Base-by-base conservation (phyloP, 2,888 invertebrate species). In the Neoaliturus tenellus region DNA sequence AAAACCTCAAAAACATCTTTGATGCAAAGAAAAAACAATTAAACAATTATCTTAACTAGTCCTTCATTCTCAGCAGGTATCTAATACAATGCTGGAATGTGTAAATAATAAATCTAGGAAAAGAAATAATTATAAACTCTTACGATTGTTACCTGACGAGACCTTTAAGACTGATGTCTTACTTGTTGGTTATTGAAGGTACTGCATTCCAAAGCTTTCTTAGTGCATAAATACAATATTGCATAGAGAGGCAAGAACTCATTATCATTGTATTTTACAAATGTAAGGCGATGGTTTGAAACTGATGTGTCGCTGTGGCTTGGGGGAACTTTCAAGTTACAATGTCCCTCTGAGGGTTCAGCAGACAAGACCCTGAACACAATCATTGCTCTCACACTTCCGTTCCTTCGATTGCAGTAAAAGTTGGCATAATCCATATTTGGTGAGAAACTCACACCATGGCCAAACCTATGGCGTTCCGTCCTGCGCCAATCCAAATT, bases 391-490 rank as follows among this genome's bases (percentile, higher is more conserved):
- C 67, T 67, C 3, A 6, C 33, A 31, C n/a, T n/a, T 6, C 35
- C 35, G 14, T 31, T 28, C 33, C 31, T 67, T 14, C 35, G 31
- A n/a, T 67, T 67, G n/a, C 33, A 67, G 17, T 14, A 67, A 5
- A 31, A 67, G 31, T 67, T 67, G 31, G 67, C 67, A 67, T 67
- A 67, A 31, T 67, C 31, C 35, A 67, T 67, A 33, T 67, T 35
- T 14, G 67, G 31, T 1, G 67, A 67, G 14, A 67, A 67, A 23
- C 67, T 67, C 17, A 67, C 10, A 1, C 67, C 67, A n/a, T 31
- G 67, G 2, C 67, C 67, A 14, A 67, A 67, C 31, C 35, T 12
- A 12, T 67, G 67, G 17, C 67, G 31, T 33, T 17, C 67, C 6
- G n/a, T n/a, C 35, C 31, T 67, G 2, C 67, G 17, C 67, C 67